Conservation (phyloP, 1,140 invertebrate species). For the Trichoplusia ni region DNA sequence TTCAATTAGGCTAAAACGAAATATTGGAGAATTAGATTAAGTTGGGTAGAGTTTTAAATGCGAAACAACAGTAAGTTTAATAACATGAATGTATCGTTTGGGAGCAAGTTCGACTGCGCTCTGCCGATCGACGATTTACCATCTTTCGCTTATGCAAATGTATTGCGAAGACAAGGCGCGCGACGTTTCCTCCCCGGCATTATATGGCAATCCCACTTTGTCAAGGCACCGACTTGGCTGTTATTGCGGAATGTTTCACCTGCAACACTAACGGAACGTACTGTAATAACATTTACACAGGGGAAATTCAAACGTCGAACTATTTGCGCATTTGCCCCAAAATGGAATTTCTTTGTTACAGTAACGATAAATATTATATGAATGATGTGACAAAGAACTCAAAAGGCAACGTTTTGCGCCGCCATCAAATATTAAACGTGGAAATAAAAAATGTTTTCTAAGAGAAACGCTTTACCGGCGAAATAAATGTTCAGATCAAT, state of each 20-base stretch:
- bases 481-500: conserved; percentile 23
- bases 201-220: conserved; percentile 42
- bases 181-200: conserved; percentile 18
- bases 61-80: too few species aligned
- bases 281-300: conserved; percentile 76
- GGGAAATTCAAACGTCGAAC: conserved; percentile 77
- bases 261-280: conserved; percentile 56
- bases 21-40: too few species aligned
- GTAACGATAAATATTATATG: conserved; percentile 73
- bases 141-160: conserved; percentile 28
- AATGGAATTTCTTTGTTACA: conserved; percentile 74
- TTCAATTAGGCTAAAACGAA: conserved; percentile 35
- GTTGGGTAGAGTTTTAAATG: too few species aligned
- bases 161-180: conserved; percentile 22
- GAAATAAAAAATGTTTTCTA: conserved; percentile 6
- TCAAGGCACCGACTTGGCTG: conserved; percentile 38
- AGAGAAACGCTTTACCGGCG: not conserved
- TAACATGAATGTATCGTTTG: too few species aligned
- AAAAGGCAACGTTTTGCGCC: conserved; percentile 56
- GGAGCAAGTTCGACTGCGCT: conserved; percentile 23
- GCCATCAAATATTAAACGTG: conserved; percentile 53
- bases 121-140: conserved; percentile 21
- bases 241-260: conserved; percentile 65
- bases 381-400: conserved; percentile 67
- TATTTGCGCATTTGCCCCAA: conserved; percentile 72